Evolutionary conservation across 2,888 invertebrate species (phyloP).

Genomic region (Oscheius sp.): DNA sequence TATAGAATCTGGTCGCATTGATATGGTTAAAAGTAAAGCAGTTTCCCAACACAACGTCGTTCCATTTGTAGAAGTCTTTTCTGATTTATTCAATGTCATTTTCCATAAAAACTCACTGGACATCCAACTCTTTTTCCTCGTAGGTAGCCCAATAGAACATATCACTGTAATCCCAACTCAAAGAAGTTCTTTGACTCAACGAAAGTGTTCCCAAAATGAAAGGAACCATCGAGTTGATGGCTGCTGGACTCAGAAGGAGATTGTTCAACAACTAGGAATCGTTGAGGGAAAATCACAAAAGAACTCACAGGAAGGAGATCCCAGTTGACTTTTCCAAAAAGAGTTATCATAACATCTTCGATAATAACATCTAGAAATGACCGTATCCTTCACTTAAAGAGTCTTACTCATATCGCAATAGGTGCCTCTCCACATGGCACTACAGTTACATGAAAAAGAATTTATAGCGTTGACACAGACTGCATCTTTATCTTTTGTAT

Average conservation of each 20-base stretch:
- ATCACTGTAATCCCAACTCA: slow-evolving; percentile 51
- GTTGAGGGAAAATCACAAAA: neutral
- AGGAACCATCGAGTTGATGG: slow-evolving; percentile 53
- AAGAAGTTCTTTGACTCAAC: slow-evolving; percentile 24
- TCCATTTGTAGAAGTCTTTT: slow-evolving; percentile 43
- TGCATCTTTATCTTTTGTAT: slow-evolving; percentile 13
- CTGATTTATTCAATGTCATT: slow-evolving; percentile 24
- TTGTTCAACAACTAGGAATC: slow-evolving; percentile 45
- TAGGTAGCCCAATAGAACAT: slow-evolving; percentile 55
- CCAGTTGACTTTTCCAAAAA: slow-evolving; percentile 39
- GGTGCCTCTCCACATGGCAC: slow-evolving; percentile 40
- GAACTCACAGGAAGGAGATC: slow-evolving; percentile 33
- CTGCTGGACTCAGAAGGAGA: slow-evolving; percentile 42
- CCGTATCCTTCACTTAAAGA: neutral
- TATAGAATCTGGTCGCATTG: slow-evolving; percentile 31
- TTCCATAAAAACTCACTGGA: slow-evolving; percentile 27
- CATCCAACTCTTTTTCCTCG: slow-evolving; percentile 44
- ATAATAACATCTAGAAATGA: slow-evolving; percentile 32
- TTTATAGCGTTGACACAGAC: slow-evolving; percentile 16
- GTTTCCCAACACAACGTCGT: slow-evolving; percentile 55
- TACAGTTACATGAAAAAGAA: slow-evolving; percentile 40
- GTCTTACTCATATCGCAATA: slow-evolving; percentile 39
- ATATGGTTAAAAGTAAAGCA: slow-evolving; percentile 57
- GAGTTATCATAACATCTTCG: slow-evolving; percentile 35
- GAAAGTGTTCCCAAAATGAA: slow-evolving; percentile 40